Percentiles rank a stretch among this genome's conserved stretches.
Conservation (phyloP, 2,113 vertebrate genomes). For the Varanus komodoensis region DNA sequence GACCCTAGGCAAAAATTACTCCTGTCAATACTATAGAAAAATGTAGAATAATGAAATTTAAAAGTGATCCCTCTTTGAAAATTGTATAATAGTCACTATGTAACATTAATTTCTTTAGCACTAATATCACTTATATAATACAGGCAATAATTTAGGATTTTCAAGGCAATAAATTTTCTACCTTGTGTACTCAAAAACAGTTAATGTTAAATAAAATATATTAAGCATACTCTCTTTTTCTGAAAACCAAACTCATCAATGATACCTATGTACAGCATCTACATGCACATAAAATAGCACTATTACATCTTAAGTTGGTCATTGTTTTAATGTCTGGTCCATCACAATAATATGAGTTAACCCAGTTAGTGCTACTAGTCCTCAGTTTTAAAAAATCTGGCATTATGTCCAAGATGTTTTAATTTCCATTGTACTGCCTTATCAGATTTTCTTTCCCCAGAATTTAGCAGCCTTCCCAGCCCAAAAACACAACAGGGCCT, state of each 20-base stretch:
- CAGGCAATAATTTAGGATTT: slow-evolving; percentile 63
- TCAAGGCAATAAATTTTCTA: slow-evolving; percentile 70
- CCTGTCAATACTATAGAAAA: slow-evolving; percentile 47
- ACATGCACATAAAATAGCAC: slow-evolving; percentile 49
- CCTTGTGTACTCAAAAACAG: slow-evolving; percentile 57
- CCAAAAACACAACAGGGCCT: neutral
- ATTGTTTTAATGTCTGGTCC: neutral
- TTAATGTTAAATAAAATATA: slow-evolving; percentile 59
- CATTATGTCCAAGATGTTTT: neutral
- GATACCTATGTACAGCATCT: slow-evolving; percentile 65
- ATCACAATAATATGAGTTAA: slow-evolving; percentile 6
- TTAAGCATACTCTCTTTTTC: slow-evolving; percentile 41
- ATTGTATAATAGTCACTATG: slow-evolving; percentile 55
- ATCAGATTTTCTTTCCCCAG: neutral
- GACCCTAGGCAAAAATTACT: slow-evolving; percentile 53
- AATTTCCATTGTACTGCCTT: neutral
- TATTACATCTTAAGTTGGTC: slow-evolving; percentile 11
- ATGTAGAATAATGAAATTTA: slow-evolving; percentile 44
- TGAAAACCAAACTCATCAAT: slow-evolving; percentile 40
- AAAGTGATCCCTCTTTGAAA: slow-evolving; percentile 41
- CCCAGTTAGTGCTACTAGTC: neutral
- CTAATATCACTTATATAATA: slow-evolving; percentile 52
- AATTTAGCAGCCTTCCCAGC: neutral
- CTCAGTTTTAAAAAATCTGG: neutral
- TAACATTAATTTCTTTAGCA: slow-evolving; percentile 63